Evolutionary conservation across 2,888 invertebrate species (phyloP).

Genomic region (Aphodius sticticus): DNA sequence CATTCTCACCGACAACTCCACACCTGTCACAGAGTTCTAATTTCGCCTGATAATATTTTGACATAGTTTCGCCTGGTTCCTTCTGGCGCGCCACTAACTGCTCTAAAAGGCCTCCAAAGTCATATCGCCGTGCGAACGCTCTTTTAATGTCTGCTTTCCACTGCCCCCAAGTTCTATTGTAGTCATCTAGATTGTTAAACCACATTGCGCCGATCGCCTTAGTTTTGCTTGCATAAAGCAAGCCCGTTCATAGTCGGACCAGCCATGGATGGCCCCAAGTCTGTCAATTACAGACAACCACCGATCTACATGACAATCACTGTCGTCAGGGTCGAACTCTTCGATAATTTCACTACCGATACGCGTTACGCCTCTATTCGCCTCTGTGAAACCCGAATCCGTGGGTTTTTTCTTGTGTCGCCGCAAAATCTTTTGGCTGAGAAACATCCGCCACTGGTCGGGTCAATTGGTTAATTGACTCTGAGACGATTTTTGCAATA

Average conservation of each 20-base stretch:
- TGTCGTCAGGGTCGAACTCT: slow-evolving; percentile 41
- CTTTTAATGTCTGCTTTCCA: slow-evolving; percentile 42
- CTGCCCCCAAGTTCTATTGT: slow-evolving; percentile 42
- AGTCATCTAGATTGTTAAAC: slow-evolving; percentile 25
- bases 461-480: too few relatives aligned
- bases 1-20: slow-evolving; percentile 21
- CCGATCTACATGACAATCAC: slow-evolving; percentile 35
- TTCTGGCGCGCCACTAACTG: slow-evolving; percentile 45
- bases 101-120: slow-evolving; percentile 45
- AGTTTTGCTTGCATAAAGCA: slow-evolving; percentile 40
- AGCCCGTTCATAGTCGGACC: slow-evolving; percentile 38
- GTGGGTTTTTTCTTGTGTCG: too few relatives aligned
- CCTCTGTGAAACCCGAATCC: too few relatives aligned
- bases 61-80: slow-evolving; percentile 44
- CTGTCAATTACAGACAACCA: slow-evolving; percentile 41
- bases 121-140: slow-evolving; percentile 42
- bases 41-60: slow-evolving; percentile 47
- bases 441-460: too few relatives aligned
- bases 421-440: too few relatives aligned
- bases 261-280: slow-evolving; percentile 41
- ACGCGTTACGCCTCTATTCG: neutral
- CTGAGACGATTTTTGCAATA: too few relatives aligned
- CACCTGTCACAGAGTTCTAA: slow-evolving; percentile 38
- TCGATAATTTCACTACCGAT: slow-evolving; percentile 36
- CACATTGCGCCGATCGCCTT: slow-evolving; percentile 25